Percentiles rank a stretch among this genome's conserved stretches.
These are phyloP conservation scores for Microtus richardsoni DNA, from an alignment of 2,113 vertebrate species.

Conservation along the genomic window DNA sequence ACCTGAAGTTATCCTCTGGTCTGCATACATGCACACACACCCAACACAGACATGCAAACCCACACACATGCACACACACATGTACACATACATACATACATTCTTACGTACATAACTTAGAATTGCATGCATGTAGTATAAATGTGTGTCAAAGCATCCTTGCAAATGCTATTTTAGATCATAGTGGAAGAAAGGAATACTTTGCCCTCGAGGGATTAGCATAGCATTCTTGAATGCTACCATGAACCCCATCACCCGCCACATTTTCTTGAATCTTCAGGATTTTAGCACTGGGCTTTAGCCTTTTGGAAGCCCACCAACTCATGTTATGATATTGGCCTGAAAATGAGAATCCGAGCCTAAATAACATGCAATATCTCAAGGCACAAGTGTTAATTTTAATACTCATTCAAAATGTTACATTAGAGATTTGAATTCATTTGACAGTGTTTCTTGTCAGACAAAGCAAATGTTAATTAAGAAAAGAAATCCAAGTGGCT, in stretches of 20 bases:
- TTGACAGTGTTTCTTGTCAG: background rate
- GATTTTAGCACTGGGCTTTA: background rate
- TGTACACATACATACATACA: background rate
- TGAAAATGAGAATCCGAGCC: background rate
- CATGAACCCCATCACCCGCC: background rate
- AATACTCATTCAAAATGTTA: background rate
- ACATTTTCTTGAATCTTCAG: background rate
- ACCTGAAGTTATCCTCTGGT: background rate
- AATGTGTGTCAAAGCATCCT: background rate
- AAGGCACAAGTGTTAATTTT: background rate
- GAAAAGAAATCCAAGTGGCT: background rate
- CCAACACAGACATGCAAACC: background rate
- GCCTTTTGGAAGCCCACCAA: background rate
- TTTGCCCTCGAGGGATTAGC: background rate
- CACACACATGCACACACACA: background rate
- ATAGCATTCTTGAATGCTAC: background rate
- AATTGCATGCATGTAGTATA: too few species aligned
- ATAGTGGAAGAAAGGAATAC: background rate
- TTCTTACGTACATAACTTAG: background rate
- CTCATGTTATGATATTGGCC: background rate
- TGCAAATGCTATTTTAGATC: background rate
- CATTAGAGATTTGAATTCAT: background rate
- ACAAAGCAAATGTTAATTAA: background rate
- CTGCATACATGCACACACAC: background rate
- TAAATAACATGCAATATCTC: background rate